phyloP scores from a whole-genome alignment of 2,888 invertebrate genomes.

The Drosophila mimica region DNA sequence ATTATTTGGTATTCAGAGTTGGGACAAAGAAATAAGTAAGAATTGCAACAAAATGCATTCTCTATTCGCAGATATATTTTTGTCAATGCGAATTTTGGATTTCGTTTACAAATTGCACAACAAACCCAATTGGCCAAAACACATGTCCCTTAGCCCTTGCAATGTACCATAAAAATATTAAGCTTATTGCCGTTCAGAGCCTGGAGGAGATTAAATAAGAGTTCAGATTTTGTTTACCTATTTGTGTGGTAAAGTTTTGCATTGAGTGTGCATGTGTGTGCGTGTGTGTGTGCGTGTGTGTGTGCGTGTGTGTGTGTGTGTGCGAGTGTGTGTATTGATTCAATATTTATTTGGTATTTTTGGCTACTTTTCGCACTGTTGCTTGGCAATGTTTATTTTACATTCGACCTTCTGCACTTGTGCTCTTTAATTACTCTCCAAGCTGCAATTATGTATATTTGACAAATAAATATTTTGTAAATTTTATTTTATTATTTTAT shows the following conservation, averaged over 20 bases:
- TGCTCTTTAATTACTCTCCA: conserved; percentile 53
- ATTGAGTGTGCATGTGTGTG: conserved; percentile 2
- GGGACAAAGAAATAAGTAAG: not conserved
- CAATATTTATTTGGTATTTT: conserved; percentile 49
- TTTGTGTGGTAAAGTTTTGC: conserved; percentile 27
- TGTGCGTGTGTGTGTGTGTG: conserved; percentile 12
- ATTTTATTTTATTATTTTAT: too few relatives aligned
- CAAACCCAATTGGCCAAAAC: not conserved
- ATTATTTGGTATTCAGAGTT: not conserved
- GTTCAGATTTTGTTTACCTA: conserved; percentile 15
- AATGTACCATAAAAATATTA: not conserved
- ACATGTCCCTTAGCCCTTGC: not conserved
- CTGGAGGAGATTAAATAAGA: conserved; percentile 2
- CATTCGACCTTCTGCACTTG: conserved; percentile 25
- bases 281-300: not conserved
- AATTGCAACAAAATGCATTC: not conserved
- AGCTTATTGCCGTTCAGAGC: conserved; percentile 5
- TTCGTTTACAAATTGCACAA: not conserved
- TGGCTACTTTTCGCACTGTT: conserved; percentile 4
- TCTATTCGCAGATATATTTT: not conserved
- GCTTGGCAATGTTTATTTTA: conserved; percentile 21
- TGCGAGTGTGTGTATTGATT: conserved; percentile 25
- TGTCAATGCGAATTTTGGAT: not conserved
- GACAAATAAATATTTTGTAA: conserved; percentile 24
- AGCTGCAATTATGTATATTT: conserved; percentile 44